Evolutionary conservation across 2,113 vertebrate genomes (phyloP).

Genomic region (Antechinus flavipes): DNA sequence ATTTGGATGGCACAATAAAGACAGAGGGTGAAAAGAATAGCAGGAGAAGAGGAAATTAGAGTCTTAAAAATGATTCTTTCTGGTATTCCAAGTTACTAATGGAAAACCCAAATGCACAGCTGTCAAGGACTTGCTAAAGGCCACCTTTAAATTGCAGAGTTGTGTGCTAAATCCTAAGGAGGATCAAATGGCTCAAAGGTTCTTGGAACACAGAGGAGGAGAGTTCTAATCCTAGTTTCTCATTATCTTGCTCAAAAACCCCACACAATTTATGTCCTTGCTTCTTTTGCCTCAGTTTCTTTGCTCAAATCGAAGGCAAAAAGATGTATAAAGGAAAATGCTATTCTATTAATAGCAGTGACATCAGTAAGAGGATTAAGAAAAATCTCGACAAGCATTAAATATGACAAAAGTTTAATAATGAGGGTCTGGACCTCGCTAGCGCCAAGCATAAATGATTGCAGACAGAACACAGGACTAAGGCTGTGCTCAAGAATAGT

Average conservation of each 20-base stretch:
- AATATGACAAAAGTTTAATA: background rate
- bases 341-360: background rate
- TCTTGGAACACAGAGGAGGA: background rate
- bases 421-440: background rate
- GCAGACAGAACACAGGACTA: background rate
- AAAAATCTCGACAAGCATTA: background rate
- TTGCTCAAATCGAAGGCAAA: constrained; percentile 26
- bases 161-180: background rate
- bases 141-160: background rate
- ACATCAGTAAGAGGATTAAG: background rate
- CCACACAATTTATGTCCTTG: background rate
- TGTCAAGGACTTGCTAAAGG: background rate
- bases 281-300: background rate
- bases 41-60: background rate
- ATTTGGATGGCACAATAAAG: background rate
- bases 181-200: background rate
- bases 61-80: background rate
- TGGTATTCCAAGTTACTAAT: background rate
- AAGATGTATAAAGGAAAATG: background rate
- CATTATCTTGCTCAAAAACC: background rate
- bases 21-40: background rate
- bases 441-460: background rate
- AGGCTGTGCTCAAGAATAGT: background rate
- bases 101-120: background rate
- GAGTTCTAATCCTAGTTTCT: background rate